These are phyloP conservation scores for Craseonycteris thonglongyai DNA, from an alignment of 2,113 vertebrate genomes.

Conservation along the genomic window DNA sequence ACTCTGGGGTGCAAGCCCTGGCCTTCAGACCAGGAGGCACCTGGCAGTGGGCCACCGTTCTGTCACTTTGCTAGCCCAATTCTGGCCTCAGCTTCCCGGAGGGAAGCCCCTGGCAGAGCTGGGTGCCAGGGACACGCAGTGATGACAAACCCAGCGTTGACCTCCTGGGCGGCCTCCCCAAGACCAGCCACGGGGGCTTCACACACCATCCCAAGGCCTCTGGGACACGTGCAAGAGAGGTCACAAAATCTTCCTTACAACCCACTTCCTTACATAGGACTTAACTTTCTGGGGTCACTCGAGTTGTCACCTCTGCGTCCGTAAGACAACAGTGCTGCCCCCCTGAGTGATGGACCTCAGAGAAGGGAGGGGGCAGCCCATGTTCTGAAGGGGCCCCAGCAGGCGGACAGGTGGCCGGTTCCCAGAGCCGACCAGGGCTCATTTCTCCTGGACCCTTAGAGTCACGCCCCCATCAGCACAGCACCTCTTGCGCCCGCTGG, in stretches of 20 bases:
- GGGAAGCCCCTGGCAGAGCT: too few relatives aligned
- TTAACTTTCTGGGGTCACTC: background rate
- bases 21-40: too few relatives aligned
- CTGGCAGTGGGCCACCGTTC: background rate
- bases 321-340: too few relatives aligned
- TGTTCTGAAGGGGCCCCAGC: too few relatives aligned
- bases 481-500: background rate
- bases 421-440: background rate
- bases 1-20: rapidly evolving
- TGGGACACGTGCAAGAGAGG: background rate
- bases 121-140: too few relatives aligned
- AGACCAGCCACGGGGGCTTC: background rate
- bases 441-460: background rate
- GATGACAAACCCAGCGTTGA: too few relatives aligned
- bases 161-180: background rate
- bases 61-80: background rate
- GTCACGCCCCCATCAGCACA: background rate
- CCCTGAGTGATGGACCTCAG: too few relatives aligned
- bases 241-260: background rate
- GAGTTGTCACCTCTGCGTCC: background rate
- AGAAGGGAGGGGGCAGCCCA: too few relatives aligned
- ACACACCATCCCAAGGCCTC: background rate
- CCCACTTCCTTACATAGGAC: background rate
- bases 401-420: too few relatives aligned
- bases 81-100: background rate